Percentiles rank a stretch among this genome's conserved stretches.
Conservation (phyloP, 2,113 vertebrate genomes). For the Strigops habroptila region DNA sequence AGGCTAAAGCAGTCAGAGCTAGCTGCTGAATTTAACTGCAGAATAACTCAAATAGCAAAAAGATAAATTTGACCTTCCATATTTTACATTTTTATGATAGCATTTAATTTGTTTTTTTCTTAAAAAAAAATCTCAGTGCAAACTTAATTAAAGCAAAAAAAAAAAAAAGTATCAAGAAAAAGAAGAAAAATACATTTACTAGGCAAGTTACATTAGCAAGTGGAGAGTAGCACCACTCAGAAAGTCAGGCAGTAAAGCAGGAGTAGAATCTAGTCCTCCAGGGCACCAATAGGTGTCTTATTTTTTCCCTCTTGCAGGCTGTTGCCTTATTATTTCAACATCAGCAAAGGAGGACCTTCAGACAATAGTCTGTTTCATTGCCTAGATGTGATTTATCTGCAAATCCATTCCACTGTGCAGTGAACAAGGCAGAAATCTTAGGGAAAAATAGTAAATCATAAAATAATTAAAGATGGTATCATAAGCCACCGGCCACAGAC, state of each 20-base stretch:
- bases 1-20: background rate
- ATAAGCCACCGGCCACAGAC: background rate
- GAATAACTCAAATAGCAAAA: background rate
- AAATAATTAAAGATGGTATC: background rate
- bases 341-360: background rate
- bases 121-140: background rate
- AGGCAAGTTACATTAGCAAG: background rate
- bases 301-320: background rate
- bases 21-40: background rate
- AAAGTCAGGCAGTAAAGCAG: background rate
- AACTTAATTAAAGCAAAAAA: background rate
- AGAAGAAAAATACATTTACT: background rate
- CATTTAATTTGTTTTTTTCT: background rate
- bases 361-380: background rate
- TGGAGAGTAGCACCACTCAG: background rate
- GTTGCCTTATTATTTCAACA: background rate
- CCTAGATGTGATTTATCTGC: background rate
- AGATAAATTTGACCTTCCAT: background rate
- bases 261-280: background rate
- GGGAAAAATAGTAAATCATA: background rate
- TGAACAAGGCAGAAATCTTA: background rate
- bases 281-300: background rate
- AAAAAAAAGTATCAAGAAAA: background rate
- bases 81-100: background rate
- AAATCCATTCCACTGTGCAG: background rate